Evolutionary conservation across 2,797 vertebrate genomes (phyloP), one percentile per base, ranked within the genome.

Genomic region (Salmo trutta): DNA sequence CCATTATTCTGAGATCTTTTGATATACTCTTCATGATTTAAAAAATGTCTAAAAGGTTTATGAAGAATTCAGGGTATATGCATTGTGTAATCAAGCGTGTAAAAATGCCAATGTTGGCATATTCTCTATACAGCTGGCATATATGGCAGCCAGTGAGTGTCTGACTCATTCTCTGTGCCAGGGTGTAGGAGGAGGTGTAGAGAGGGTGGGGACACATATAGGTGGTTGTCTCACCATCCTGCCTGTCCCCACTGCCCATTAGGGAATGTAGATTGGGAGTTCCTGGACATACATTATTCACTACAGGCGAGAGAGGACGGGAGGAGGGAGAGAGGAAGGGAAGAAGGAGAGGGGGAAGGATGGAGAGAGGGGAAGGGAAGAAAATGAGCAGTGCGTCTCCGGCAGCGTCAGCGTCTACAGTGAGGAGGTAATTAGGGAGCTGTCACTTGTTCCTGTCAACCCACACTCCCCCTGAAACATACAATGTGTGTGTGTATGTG

Each of bases 401-500:
- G 95, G 94, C 95, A 96, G 95, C 95, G 94, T 95, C 96, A 95
- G 96, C 95, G 95, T 96, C 95, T 96, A 96, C 95, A 96, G 96
- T 96, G 96, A 96, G 95, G 95, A 96, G 97, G 97, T 97, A 97
- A 97, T 98, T 97, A 97, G 96, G 96, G 96, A 97, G 96, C 96
- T 97, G 97, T 97, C 96, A 97, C 96, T 96, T 96, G 96, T 96
- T 96, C 95, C 95, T 97, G 97, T 98, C 97, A 98, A 94, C 93
- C 95, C 95, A 95, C 94, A 95, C 95, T 96, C 95, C 95, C 94
- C 94, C 91, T 96, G 95, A 96, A 96, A 96, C 96, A 94, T 94
- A 90, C 92, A 93, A 41, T 64, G 24, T 52, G 36, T 41, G 56
- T 72, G 47, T 73, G 62, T 73, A 64, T 79, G 69, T 73, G 73